phyloP scores from a whole-genome alignment of 1,140 invertebrate species.

The Drosophila mojavensis region DNA sequence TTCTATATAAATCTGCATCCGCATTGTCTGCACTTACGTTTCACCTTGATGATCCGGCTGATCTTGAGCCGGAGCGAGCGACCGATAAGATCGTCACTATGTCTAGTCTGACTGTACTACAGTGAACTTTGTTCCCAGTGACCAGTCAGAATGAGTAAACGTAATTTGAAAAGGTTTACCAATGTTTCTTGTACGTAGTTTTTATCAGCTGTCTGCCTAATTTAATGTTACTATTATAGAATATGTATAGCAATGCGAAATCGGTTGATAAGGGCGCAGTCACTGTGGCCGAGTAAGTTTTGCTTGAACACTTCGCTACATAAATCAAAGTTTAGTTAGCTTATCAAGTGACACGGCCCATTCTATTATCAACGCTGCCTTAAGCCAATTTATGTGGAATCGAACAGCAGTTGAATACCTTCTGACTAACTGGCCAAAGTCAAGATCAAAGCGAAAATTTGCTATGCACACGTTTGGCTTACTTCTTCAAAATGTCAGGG shows the following conservation, averaged over 20 bases:
- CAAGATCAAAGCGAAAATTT: constrained; percentile 16
- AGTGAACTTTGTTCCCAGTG: constrained; percentile 14
- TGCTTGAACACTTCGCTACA: neutral
- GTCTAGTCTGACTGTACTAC: neutral
- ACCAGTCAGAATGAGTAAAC: constrained; percentile 23
- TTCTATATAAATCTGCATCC: constrained; percentile 50
- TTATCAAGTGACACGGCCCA: constrained; percentile 16
- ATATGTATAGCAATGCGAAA: constrained; percentile 34
- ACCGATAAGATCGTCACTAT: neutral
- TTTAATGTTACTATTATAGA: constrained; percentile 31
- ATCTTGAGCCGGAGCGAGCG: neutral
- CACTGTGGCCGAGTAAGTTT: neutral
- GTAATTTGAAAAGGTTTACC: constrained; percentile 4
- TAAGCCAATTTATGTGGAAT: constrained; percentile 23
- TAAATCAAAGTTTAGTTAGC: constrained; percentile 27
- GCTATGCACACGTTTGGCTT: constrained; percentile 46
- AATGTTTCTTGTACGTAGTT: neutral
- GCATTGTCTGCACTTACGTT: constrained; percentile 37
- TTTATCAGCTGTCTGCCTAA: constrained; percentile 22
- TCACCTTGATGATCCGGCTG: constrained; percentile 22
- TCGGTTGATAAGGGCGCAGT: constrained; percentile 43
- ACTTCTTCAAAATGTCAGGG: constrained; percentile 56
- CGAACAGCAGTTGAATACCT: neutral
- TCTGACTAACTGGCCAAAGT: constrained; percentile 30
- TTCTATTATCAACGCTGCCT: constrained; percentile 25